Percentiles rank a stretch among this genome's conserved stretches.
Conservation (phyloP, 2,797 vertebrate genomes). For the Cephalopachus bancanus region DNA sequence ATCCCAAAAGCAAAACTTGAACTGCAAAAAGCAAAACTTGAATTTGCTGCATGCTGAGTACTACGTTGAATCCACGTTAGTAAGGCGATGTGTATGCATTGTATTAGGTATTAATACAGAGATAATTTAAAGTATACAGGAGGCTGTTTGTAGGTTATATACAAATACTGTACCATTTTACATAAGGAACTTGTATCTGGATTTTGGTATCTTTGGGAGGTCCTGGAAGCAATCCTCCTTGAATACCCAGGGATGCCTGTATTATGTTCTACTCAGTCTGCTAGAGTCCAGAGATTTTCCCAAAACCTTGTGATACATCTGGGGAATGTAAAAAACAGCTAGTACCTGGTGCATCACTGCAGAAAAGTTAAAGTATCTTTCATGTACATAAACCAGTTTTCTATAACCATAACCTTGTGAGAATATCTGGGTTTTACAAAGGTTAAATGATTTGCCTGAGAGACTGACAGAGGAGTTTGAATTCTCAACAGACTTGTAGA, state of each 20-base stretch:
- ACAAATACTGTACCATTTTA: background rate
- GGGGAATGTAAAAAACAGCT: background rate
- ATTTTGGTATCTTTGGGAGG: background rate
- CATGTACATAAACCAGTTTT: background rate
- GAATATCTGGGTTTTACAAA: background rate
- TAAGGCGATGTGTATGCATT: background rate
- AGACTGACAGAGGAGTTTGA: background rate
- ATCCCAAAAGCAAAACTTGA: background rate
- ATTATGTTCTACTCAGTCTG: background rate
- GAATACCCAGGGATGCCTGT: background rate
- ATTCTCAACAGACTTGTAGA: slow-evolving; percentile 22
- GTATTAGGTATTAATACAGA: background rate
- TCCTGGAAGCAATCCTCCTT: background rate
- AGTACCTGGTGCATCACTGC: background rate
- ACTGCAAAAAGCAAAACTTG: background rate
- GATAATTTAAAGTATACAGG: background rate
- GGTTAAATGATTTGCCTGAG: background rate
- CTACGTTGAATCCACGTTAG: background rate
- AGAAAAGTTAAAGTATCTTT: slow-evolving; percentile 36
- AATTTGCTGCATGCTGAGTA: background rate
- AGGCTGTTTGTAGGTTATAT: background rate
- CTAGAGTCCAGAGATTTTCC: background rate
- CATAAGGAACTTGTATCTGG: background rate
- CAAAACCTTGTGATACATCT: background rate
- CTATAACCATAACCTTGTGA: background rate